These are phyloP conservation scores for Cecropterus lyciades DNA, from an alignment of 1,140 invertebrate species.

Conservation along the genomic window DNA sequence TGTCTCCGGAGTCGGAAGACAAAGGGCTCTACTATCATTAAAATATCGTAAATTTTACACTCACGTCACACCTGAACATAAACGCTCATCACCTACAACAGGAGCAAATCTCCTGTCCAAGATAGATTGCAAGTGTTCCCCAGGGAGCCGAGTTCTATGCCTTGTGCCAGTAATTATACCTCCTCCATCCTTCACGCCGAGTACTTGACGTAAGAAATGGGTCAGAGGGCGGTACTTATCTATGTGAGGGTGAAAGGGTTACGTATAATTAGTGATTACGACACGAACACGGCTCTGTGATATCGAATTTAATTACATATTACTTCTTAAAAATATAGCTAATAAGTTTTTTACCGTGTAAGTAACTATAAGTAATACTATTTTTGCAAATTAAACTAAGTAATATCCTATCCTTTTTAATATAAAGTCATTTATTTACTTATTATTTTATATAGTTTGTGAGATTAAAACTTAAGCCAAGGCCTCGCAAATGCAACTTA, in stretches of 20 bases:
- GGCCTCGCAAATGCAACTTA: no score
- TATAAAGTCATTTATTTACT: no score
- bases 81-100: slow-evolving; percentile 1
- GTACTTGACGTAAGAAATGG: slow-evolving; percentile 28
- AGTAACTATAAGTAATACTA: no score
- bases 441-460: no score
- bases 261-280: slow-evolving; percentile 25
- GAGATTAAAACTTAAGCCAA: no score
- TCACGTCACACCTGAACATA: background rate
- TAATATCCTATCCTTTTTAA: no score
- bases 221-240: slow-evolving; percentile 26
- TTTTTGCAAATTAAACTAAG: no score
- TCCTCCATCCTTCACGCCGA: slow-evolving; percentile 11
- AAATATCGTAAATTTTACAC: background rate
- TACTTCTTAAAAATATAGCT: no score
- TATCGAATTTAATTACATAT: no score
- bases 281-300: background rate
- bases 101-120: slow-evolving; percentile 22
- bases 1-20: no score
- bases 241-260: slow-evolving; percentile 20
- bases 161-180: slow-evolving; percentile 24
- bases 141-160: slow-evolving; percentile 14
- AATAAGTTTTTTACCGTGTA: no score
- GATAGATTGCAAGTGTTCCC: slow-evolving; percentile 30
- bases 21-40: background rate